A percentile compares a stretch with the other conserved stretches of the same genome.
phyloP scores from a whole-genome alignment of 2,888 invertebrate species.

The Eilema depressum region DNA sequence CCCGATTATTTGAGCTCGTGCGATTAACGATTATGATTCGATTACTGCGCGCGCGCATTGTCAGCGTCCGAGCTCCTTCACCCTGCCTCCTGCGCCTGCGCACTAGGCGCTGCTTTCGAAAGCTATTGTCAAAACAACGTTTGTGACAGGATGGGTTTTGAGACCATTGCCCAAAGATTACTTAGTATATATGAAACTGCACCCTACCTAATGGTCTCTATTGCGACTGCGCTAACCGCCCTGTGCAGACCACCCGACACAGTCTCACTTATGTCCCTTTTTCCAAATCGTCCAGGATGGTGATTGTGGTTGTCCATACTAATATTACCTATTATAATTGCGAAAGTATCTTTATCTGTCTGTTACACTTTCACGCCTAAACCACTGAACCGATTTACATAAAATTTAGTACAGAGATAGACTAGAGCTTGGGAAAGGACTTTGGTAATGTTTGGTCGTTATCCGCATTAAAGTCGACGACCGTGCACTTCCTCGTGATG shows the following conservation, averaged over 20 bases:
- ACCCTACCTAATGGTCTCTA: not conserved
- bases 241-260: not conserved
- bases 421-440: no score
- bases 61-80: slow-evolving; percentile 20
- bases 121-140: not conserved
- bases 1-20: slow-evolving; percentile 65
- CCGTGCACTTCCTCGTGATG: no score
- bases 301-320: no score
- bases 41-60: slow-evolving; percentile 57
- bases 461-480: no score
- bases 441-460: no score
- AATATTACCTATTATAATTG: no score
- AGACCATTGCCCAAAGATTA: not conserved
- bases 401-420: no score
- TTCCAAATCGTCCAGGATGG: no score
- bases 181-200: not conserved
- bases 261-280: no score
- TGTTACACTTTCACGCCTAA: no score
- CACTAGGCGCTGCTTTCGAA: not conserved
- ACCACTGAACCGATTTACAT: no score
- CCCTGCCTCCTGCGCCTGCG: not conserved
- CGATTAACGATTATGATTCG: slow-evolving; percentile 72
- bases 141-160: not conserved
- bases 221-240: not conserved
- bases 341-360: no score